Evolutionary conservation across 2,113 vertebrate genomes (phyloP).

Genomic region (Hepsetus odoe): DNA sequence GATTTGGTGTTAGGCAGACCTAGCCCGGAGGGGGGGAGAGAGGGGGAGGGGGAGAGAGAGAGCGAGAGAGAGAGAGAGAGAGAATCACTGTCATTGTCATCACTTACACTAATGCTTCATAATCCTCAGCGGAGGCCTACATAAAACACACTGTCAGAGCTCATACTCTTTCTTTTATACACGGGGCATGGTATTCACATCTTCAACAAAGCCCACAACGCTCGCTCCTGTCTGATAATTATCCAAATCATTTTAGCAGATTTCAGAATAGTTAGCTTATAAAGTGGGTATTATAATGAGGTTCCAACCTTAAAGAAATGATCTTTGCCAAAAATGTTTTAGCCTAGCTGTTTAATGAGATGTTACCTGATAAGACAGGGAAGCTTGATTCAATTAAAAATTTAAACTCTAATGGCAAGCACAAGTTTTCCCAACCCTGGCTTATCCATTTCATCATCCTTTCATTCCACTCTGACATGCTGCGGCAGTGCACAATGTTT

Average conservation of each 20-base stretch:
- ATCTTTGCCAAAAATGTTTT: not conserved
- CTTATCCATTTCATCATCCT: too few species aligned
- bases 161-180: constrained; percentile 32
- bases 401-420: not conserved
- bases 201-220: constrained; percentile 32
- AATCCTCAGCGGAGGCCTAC: constrained; percentile 44
- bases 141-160: constrained; percentile 45
- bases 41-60: constrained; percentile 11
- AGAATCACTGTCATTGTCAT: constrained; percentile 39
- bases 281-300: constrained; percentile 21
- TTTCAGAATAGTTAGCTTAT: constrained; percentile 14
- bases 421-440: too few species aligned
- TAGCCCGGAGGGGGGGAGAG: too few species aligned
- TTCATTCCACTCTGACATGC: too few species aligned
- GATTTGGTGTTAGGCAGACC: too few species aligned
- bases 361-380: not conserved
- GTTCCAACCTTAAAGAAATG: not conserved
- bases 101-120: constrained; percentile 45
- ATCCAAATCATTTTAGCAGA: constrained; percentile 17
- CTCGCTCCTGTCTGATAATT: constrained; percentile 29
- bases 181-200: not conserved
- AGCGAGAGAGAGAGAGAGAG: constrained; percentile 26
- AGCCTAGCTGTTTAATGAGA: not conserved
- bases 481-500: too few species aligned
- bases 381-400: not conserved